Percentiles rank a stretch among this genome's conserved stretches.
These are phyloP conservation scores for Zingel zingel DNA, from an alignment of 2,113 vertebrate genomes.

Conservation along the genomic window DNA sequence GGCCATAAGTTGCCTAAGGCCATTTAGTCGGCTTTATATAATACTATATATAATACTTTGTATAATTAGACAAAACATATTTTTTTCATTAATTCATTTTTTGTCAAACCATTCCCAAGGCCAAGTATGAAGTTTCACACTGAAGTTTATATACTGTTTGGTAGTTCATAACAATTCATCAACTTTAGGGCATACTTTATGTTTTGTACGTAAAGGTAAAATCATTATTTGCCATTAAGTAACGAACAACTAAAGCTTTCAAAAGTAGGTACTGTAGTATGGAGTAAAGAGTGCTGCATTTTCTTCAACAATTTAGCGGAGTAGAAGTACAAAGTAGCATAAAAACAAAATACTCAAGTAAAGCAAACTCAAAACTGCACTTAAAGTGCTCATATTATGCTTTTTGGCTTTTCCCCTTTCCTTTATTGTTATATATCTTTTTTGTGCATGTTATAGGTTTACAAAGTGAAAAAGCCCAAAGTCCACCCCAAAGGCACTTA, in stretches of 20 bases:
- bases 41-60: not conserved
- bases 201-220: not conserved
- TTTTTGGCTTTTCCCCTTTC: too few relatives aligned
- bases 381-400: too few relatives aligned
- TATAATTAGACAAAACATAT: not conserved
- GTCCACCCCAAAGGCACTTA: too few relatives aligned
- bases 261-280: too few relatives aligned
- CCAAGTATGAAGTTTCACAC: not conserved
- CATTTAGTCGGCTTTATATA: not conserved
- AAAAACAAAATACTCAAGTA: not conserved
- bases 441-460: too few relatives aligned
- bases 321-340: not conserved
- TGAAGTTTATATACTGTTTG: not conserved
- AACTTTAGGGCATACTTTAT: not conserved
- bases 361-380: too few relatives aligned
- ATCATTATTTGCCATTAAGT: too few relatives aligned
- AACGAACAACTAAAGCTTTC: too few relatives aligned
- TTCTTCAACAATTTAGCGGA: not conserved
- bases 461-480: too few relatives aligned
- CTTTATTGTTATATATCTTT: too few relatives aligned
- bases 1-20: not conserved
- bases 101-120: not conserved
- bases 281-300: too few relatives aligned
- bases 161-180: not conserved
- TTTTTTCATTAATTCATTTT: not conserved